Evolutionary conservation across 2,888 invertebrate genomes (phyloP).

Genomic region (Strigamia maritima): DNA sequence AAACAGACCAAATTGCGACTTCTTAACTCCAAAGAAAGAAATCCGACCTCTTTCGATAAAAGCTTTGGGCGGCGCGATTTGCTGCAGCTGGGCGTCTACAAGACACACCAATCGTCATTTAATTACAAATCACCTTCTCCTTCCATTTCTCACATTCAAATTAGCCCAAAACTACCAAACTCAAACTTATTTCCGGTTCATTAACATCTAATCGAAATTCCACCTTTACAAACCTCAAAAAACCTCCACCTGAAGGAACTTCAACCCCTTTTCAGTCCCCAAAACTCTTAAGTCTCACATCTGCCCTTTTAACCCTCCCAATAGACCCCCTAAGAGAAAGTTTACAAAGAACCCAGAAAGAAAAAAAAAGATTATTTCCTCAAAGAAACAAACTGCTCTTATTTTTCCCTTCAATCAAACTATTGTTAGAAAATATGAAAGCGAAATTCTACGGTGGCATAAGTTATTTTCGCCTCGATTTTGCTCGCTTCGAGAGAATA

Average conservation of each 20-base stretch:
- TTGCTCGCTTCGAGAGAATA: not conserved
- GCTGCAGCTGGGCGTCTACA: conserved; percentile 19
- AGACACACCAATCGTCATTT: conserved; percentile 34
- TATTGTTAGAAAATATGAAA: not conserved
- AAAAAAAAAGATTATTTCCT: not conserved
- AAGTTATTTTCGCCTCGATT: not conserved
- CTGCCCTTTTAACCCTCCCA: not conserved
- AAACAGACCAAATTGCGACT: conserved; percentile 32
- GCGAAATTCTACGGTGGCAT: not conserved
- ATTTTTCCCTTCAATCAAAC: conserved; percentile 4
- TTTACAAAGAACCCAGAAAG: not conserved
- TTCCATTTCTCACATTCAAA: not conserved
- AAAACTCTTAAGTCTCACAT: not conserved
- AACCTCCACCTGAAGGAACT: not conserved
- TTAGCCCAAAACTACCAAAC: not conserved
- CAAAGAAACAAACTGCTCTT: not conserved
- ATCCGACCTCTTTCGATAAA: conserved; percentile 37
- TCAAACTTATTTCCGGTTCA: not conserved
- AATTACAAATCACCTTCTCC: conserved; percentile 34
- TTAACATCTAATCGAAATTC: not conserved
- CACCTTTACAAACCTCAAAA: not conserved
- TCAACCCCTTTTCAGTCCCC: not conserved
- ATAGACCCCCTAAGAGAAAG: not conserved
- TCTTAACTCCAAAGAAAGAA: conserved; percentile 23
- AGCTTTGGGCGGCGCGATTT: conserved; percentile 34